Conservation (phyloP, 1,140 invertebrate genomes). For the Rhopalosiphum maidis region DNA sequence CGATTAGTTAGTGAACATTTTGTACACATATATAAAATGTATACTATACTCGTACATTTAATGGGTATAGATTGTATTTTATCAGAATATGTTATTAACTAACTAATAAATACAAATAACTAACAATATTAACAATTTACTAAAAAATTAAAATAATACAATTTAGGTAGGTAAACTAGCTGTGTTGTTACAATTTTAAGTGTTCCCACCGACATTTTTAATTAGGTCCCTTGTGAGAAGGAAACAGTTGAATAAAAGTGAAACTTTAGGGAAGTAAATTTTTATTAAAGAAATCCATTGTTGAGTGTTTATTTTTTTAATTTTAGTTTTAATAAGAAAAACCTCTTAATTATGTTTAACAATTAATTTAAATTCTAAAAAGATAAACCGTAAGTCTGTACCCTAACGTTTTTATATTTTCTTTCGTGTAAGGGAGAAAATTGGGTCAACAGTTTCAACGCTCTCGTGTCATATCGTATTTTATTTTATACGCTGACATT, state of each 20-base stretch:
- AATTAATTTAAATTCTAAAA: constrained; percentile 41
- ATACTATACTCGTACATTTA: no score
- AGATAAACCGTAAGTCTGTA: neutral
- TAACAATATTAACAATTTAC: neutral
- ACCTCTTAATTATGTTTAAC: constrained; percentile 44
- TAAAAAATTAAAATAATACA: neutral
- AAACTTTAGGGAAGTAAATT: neutral
- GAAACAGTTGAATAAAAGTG: neutral
- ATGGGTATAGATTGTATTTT: neutral
- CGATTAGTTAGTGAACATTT: neutral
- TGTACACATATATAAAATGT: no score
- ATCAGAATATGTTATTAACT: neutral
- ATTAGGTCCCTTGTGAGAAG: neutral
- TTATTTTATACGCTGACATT: neutral
- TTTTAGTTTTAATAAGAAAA: constrained; percentile 40
- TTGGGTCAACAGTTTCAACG: neutral
- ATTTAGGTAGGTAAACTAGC: neutral
- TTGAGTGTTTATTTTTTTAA: constrained; percentile 33
- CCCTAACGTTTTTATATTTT: neutral
- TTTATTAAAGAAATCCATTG: constrained; percentile 40
- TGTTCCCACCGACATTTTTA: neutral
- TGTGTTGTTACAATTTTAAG: constrained; percentile 11
- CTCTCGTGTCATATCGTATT: neutral
- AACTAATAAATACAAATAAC: neutral
- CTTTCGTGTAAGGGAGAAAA: neutral